Conservation (phyloP, 23 tunicate species). For the Phallusia fumigata region DNA sequence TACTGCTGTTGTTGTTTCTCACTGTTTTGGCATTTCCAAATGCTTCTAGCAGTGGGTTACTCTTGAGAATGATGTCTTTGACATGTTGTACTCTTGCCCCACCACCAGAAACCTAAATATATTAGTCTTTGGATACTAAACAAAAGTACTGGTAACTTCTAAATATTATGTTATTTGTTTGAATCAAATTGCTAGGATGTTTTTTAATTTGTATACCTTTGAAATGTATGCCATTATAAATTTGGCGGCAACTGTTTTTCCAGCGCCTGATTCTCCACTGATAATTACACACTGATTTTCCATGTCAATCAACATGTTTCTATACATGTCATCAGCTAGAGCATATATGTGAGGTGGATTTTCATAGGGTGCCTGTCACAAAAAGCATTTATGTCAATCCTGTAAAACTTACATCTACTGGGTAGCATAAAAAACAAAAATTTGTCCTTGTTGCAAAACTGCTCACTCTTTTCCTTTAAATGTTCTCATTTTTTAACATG, state of each 20-base stretch:
- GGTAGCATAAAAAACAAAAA: background rate
- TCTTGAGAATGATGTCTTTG: constrained; percentile 90
- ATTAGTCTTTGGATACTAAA: too few species aligned
- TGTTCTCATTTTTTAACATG: background rate
- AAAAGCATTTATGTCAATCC: background rate
- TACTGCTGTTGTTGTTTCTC: constrained; percentile 97
- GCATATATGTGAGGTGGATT: constrained; percentile 99
- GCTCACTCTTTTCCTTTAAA: background rate
- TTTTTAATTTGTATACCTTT: constrained; percentile 42
- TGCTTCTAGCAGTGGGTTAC: constrained; percentile 97
- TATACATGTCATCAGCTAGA: constrained; percentile 97
- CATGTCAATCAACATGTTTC: constrained; percentile 94
- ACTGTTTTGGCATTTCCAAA: constrained; percentile 99
- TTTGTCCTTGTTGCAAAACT: background rate
- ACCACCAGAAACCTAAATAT: constrained; percentile 75
- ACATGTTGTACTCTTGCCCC: constrained; percentile 88
- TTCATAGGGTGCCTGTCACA: constrained; percentile 80
- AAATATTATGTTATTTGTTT: too few species aligned
- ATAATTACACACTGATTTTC: constrained; percentile 99
- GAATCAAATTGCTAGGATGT: too few species aligned
- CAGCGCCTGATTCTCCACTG: constrained; percentile 98
- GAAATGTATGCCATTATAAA: constrained; percentile 98
- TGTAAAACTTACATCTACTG: background rate
- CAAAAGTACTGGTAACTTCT: too few species aligned
- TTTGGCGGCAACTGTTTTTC: constrained; percentile 99